A percentile compares a stretch with the other conserved stretches of the same genome.
phyloP scores from a whole-genome alignment of 1,140 invertebrate genomes.

The Brachionus rotundiformis region DNA sequence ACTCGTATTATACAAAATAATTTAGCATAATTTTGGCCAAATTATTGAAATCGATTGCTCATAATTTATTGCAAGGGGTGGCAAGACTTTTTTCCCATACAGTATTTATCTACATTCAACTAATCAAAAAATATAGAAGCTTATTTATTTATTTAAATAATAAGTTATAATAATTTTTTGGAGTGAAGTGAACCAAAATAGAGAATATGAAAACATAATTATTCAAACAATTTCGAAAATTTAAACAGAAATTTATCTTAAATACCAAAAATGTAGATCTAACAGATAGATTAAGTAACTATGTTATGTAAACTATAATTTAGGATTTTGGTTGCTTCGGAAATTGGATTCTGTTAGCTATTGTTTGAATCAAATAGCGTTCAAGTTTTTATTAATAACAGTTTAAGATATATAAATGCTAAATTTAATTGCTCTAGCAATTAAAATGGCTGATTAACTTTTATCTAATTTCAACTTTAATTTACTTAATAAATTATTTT shows the following conservation, averaged over 20 bases:
- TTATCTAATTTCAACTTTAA: too few relatives aligned
- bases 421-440: neutral
- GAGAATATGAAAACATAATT: neutral
- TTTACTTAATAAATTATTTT: too few relatives aligned
- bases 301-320: neutral
- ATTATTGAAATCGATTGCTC: slow-evolving; percentile 9
- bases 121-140: slow-evolving; percentile 10
- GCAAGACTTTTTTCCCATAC: slow-evolving; percentile 8
- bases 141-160: slow-evolving; percentile 1
- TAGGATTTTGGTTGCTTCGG: neutral
- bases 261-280: neutral
- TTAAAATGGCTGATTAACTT: neutral
- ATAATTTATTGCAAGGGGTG: neutral
- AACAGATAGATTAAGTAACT: neutral
- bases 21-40: neutral
- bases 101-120: slow-evolving; percentile 9
- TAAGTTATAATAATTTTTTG: neutral
- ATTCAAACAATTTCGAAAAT: neutral
- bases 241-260: neutral
- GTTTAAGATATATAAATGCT: neutral
- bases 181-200: neutral
- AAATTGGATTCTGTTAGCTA: neutral
- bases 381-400: neutral
- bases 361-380: too few relatives aligned
- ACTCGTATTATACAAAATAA: neutral